Conservation (phyloP, 2,113 vertebrate species). For the Microcebus tavaratra region DNA sequence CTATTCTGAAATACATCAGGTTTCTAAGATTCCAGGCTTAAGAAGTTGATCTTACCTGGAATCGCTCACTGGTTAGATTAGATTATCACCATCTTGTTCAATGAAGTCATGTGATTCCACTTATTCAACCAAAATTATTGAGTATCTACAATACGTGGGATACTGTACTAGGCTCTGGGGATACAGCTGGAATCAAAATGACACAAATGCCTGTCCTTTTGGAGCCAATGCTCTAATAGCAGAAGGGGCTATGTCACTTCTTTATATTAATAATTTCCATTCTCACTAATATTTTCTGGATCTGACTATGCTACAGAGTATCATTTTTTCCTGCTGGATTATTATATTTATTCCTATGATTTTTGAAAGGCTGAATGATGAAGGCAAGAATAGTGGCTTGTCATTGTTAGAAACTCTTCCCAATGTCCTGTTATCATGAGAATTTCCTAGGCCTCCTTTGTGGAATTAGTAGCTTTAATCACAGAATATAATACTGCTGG, state of each 20-base stretch:
- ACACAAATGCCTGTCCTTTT: neutral
- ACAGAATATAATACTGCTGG: neutral
- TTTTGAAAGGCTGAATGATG: neutral
- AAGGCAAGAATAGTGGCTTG: neutral
- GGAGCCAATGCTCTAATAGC: neutral
- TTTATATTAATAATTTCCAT: neutral
- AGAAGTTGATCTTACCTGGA: neutral
- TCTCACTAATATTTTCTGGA: neutral
- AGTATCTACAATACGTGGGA: neutral
- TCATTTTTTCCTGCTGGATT: neutral
- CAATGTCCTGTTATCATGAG: neutral
- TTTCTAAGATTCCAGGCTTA: neutral
- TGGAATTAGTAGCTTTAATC: neutral
- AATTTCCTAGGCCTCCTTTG: neutral
- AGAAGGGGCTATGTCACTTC: neutral
- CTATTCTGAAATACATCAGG: neutral
- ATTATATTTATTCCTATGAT: neutral
- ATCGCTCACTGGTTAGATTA: neutral
- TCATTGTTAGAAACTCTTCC: neutral
- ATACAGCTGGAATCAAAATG: neutral
- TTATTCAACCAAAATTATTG: neutral
- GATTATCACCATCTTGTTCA: neutral
- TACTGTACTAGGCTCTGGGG: neutral
- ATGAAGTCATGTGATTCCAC: neutral
- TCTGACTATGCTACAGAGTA: neutral